phyloP scores from a whole-genome alignment of 2,888 invertebrate species.

The Adela reaumurella region DNA sequence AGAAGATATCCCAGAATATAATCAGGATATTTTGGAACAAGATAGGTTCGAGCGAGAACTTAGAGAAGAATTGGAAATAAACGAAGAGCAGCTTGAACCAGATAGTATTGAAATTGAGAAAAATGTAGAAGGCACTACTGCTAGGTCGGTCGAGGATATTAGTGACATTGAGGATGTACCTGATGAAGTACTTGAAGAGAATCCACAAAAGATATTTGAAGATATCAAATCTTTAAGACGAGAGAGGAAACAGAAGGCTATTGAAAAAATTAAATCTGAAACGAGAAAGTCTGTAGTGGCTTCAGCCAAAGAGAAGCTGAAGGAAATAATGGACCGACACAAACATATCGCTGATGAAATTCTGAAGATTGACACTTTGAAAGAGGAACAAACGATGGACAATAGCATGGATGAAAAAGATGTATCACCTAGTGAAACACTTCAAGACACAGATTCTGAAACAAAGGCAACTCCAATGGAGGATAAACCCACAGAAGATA shows the following conservation, averaged over 20 bases:
- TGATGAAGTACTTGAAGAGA: background rate
- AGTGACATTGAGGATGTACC: background rate
- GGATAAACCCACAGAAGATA: too few relatives aligned
- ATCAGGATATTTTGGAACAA: background rate
- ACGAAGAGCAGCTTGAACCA: too few relatives aligned
- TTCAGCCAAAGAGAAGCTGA: slow-evolving; percentile 48
- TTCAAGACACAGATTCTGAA: background rate
- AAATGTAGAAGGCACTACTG: too few relatives aligned
- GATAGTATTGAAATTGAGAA: too few relatives aligned
- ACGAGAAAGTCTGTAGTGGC: slow-evolving; percentile 45
- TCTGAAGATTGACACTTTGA: slow-evolving; percentile 22
- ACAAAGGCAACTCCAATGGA: too few relatives aligned
- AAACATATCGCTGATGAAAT: slow-evolving; percentile 39
- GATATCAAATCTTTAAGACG: slow-evolving; percentile 29
- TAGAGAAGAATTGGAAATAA: too few relatives aligned
- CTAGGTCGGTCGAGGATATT: too few relatives aligned
- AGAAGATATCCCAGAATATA: background rate
- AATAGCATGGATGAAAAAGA: slow-evolving; percentile 10
- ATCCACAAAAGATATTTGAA: slow-evolving; percentile 25
- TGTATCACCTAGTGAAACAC: too few relatives aligned
- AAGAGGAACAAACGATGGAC: slow-evolving; percentile 4
- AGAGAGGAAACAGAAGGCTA: slow-evolving; percentile 40
- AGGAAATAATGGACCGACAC: slow-evolving; percentile 47
- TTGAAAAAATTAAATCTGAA: slow-evolving; percentile 45
- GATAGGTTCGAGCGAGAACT: background rate